Base-by-base conservation (phyloP, 1,140 invertebrate species). In the Aphidius ervi region DNA sequence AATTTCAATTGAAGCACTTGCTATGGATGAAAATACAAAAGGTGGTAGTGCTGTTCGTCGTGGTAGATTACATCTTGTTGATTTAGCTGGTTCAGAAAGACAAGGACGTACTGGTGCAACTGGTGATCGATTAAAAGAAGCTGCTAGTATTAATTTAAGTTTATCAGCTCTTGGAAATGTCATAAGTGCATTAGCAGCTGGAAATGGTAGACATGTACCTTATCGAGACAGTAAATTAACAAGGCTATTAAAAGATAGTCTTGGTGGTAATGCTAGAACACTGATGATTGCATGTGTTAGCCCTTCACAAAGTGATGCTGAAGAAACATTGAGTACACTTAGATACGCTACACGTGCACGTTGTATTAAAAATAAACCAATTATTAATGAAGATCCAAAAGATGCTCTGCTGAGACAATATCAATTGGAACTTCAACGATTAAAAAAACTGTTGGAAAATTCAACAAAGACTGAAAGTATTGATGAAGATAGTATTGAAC, bases 221-320 rank as follows among this genome's bases (percentile, higher is more conserved):
- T 97, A 96, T 73, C 79, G 93, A 56, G 95, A 97, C 72, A 95
- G 93, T n/a, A 97, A 97, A 77, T 78, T 97, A 1, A 97, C 94
- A 0, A 74, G 95, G 62, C 75, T 97, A 1, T 78, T 97, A 49
- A 91, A 95, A 79, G 88, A 88, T 74, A 96, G 93, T n/a, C 78
- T 97, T 0, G 95, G 94, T 6, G 94, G 94, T 0, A 97, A 97
- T 74, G 94, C 94, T 0, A 92, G 94, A 72, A 97, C 95, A 0
- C 74, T 97, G 39, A 97, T 97, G 94, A 89, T 97, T 40, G 94
- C 94, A 0, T 96, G 94, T 71, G 82, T 97, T 0, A 94, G 92
- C 46, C 94, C 94, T 1, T 90, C 92, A 7, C 87, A 91, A 68
- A 88, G 89, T 67, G 95, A 97, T 72, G 94, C 90, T 63, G 93